These are phyloP conservation scores for Coremacera marginata DNA, from an alignment of 2,888 invertebrate species.

Conservation along the genomic window DNA sequence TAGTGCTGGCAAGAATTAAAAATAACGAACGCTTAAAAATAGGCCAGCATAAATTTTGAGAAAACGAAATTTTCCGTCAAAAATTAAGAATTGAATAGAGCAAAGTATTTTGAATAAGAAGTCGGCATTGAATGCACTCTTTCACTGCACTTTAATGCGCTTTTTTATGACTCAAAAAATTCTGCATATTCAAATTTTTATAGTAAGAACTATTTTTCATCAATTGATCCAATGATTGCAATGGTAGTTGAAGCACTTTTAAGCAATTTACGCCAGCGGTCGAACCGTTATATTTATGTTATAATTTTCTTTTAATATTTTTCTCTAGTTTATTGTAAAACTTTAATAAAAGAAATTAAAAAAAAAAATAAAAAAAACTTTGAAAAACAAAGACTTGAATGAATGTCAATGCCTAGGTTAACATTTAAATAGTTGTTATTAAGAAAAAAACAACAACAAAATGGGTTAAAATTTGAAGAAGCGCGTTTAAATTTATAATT, in stretches of 20 bases:
- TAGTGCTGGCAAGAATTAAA: conserved; percentile 20
- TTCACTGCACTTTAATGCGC: conserved; percentile 1
- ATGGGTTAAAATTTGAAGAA: not conserved
- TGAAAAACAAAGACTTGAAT: conserved; percentile 14
- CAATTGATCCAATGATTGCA: conserved; percentile 8
- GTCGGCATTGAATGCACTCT: conserved; percentile 1
- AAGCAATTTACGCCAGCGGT: not conserved
- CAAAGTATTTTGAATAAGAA: conserved; percentile 17
- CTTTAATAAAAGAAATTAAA: conserved; percentile 19
- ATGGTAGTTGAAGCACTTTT: conserved; percentile 10
- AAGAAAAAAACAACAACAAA: not conserved
- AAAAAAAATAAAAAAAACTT: conserved; percentile 1
- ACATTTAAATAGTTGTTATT: not conserved
- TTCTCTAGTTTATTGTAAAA: conserved; percentile 14
- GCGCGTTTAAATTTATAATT: not conserved
- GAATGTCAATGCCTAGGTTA: not conserved
- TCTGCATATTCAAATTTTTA: not conserved
- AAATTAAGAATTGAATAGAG: conserved; percentile 13
- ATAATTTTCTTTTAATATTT: not conserved
- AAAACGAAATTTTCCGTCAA: conserved; percentile 30
- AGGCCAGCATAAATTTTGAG: conserved; percentile 3
- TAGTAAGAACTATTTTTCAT: not conserved
- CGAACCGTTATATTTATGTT: conserved; percentile 1
- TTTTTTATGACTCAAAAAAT: conserved; percentile 17
- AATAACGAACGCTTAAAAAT: not conserved